Evolutionary conservation across 2,797 vertebrate genomes (phyloP), one percentile per base, ranked within the genome.

Genomic region (Typhlichthys eigenmanni): DNA sequence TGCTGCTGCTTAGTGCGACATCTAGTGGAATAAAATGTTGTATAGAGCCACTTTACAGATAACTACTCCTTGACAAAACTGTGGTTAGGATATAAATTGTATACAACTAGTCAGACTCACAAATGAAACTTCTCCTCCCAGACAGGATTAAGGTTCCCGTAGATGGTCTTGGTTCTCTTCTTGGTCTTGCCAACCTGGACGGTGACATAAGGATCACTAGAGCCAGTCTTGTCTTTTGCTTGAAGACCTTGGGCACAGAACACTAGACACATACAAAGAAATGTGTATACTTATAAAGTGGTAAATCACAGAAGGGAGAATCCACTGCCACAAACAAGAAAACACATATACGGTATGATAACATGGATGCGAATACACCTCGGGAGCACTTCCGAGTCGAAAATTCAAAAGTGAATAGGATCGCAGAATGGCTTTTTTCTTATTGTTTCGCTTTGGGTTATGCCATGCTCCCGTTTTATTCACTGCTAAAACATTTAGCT

Each of bases 121-220:
- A 98, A 99, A 82, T 98, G 95, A 79, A 93, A 99, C 78, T 99
- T 99, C 81, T 99, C 98, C 67, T 99, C 98, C 98, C 97, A 99
- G 56, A 98, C 91, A 13, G 98, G 98, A 85, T 99, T 99, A 73
- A 99, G 93, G 80, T 99, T 99, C 51, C 97, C 96, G 83, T 96
- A 99, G 81, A 99, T 99, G 0, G 98, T 99, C 87, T 99, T 99
- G 68, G 98, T 99, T 71, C 98, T 95, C 84, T 97, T 99, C 90
- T 98, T 99, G 12, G 97, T 99, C 89, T 98, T 99, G 53, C 97
- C 96, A 58, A 99, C 98, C 89, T 99, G 98, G 64, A 98, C 96
- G 0, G 98, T 99, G 68, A 99, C 98, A 0, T 99, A 99, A 0
- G 98, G 98, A 84, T 99, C 97, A n/a, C 97, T 98, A 76, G 97